phyloP scores from a whole-genome alignment of 2,888 invertebrate genomes.

The Chloroclysta siterata region DNA sequence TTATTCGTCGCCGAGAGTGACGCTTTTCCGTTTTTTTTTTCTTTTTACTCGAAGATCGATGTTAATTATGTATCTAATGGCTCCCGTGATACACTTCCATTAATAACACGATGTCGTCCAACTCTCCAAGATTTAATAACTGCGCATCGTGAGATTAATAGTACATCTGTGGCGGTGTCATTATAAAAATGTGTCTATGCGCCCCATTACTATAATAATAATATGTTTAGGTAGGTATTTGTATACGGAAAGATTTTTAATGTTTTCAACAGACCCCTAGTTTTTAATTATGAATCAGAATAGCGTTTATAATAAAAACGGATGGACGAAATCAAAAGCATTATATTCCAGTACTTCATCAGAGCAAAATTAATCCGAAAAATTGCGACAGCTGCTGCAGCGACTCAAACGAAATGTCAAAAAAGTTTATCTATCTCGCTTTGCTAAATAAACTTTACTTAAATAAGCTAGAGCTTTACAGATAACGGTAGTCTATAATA shows the following conservation, averaged over 20 bases:
- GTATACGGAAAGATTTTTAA: conserved; percentile 9
- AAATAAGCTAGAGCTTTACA: conserved; percentile 49
- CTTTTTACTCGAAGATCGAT: conserved; percentile 73
- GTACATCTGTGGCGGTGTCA: conserved; percentile 73
- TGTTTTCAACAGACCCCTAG: conserved; percentile 34
- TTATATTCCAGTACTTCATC: conserved; percentile 73
- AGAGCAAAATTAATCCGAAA: conserved; percentile 71
- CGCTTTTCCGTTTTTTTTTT: conserved; percentile 66
- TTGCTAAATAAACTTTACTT: conserved; percentile 78
- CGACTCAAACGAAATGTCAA: conserved; percentile 64
- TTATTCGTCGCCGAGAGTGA: conserved; percentile 77
- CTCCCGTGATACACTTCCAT: conserved; percentile 85
- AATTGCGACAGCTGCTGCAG: conserved; percentile 73
- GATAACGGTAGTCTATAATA: not conserved
- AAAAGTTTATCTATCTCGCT: conserved; percentile 68
- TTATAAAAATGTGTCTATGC: conserved; percentile 66
- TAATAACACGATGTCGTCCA: conserved; percentile 79
- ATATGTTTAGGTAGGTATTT: conserved; percentile 5
- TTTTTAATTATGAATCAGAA: conserved; percentile 48
- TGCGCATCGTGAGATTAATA: conserved; percentile 77
- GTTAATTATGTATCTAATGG: conserved; percentile 83
- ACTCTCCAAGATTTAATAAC: conserved; percentile 80
- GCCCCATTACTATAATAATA: conserved; percentile 23
- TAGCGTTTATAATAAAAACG: conserved; percentile 57
- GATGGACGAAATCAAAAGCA: conserved; percentile 68